These are phyloP conservation scores for Perithous albicinctus DNA, from an alignment of 2,888 invertebrate species.

Conservation along the genomic window DNA sequence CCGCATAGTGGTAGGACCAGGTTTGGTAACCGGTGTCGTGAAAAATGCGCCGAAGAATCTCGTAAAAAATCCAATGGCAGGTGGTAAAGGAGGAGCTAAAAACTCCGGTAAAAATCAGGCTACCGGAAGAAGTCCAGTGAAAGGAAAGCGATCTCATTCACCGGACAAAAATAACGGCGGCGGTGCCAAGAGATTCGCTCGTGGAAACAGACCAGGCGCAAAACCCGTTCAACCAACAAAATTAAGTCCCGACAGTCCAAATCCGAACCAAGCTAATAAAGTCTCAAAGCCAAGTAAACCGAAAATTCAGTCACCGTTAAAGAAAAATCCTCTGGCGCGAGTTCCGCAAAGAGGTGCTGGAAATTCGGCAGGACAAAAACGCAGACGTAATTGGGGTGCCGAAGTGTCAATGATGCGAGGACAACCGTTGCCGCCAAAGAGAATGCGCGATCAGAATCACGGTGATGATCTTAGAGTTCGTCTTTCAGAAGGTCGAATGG, in stretches of 20 bases:
- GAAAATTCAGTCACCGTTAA: conserved; percentile 31
- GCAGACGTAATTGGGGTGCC: conserved; percentile 70
- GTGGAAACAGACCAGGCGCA: background rate
- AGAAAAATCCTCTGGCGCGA: conserved; percentile 53
- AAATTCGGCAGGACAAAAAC: conserved; percentile 53
- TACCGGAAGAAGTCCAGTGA: conserved; percentile 8
- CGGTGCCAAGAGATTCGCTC: background rate
- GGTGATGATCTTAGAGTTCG: conserved; percentile 76
- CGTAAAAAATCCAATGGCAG: conserved; percentile 39
- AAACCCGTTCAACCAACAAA: background rate
- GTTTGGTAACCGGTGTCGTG: conserved; percentile 57
- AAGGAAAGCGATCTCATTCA: conserved; percentile 50
- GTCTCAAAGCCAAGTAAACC: conserved; percentile 36
- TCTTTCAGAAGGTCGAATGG: conserved; percentile 75
- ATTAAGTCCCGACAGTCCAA: conserved; percentile 49
- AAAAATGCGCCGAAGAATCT: conserved; percentile 31
- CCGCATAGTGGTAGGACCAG: conserved; percentile 17
- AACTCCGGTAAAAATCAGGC: conserved; percentile 17
- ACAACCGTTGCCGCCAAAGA: conserved; percentile 76
- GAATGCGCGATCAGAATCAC: conserved; percentile 69
- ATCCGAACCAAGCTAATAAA: conserved; percentile 38
- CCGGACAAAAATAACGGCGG: conserved; percentile 45
- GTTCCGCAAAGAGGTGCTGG: conserved; percentile 15
- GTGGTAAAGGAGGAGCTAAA: background rate
- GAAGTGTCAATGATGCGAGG: conserved; percentile 67